Conservation (phyloP, 2,113 vertebrate genomes). For the Neotoma lepida region DNA sequence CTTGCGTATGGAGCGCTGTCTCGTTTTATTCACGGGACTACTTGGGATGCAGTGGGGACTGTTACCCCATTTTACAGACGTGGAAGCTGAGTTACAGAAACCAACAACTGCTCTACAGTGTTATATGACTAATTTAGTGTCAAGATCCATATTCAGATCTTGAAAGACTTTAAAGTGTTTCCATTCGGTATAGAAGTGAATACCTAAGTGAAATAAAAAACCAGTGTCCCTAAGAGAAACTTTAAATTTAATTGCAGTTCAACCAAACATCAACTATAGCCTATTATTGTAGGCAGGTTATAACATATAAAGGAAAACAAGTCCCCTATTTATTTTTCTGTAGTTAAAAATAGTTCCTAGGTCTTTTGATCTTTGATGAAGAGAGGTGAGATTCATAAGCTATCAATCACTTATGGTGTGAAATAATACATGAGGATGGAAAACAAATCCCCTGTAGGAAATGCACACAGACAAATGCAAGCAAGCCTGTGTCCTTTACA, state of each 20-base stretch:
- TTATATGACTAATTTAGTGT: not conserved
- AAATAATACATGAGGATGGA: not conserved
- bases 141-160: not conserved
- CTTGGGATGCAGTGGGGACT: not conserved
- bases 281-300: not conserved
- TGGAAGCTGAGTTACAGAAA: not conserved
- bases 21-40: not conserved
- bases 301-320: not conserved
- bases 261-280: not conserved
- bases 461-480: not conserved
- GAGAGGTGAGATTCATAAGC: not conserved
- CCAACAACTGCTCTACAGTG: not conserved
- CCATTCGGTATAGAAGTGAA: not conserved
- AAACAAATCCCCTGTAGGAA: not conserved
- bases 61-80: slow-evolving; percentile 60
- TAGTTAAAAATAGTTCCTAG: not conserved
- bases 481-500: not conserved
- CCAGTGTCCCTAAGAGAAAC: slow-evolving; percentile 14
- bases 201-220: slow-evolving; percentile 27
- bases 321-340: not conserved
- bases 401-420: not conserved
- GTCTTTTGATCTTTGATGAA: not conserved
- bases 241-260: not conserved
- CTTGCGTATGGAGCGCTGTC: not conserved
- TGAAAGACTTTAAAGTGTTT: not conserved